Percentiles rank a stretch among this genome's conserved stretches.
Conservation (phyloP, 2,888 invertebrate genomes). For the Stenotaenia linearis region DNA sequence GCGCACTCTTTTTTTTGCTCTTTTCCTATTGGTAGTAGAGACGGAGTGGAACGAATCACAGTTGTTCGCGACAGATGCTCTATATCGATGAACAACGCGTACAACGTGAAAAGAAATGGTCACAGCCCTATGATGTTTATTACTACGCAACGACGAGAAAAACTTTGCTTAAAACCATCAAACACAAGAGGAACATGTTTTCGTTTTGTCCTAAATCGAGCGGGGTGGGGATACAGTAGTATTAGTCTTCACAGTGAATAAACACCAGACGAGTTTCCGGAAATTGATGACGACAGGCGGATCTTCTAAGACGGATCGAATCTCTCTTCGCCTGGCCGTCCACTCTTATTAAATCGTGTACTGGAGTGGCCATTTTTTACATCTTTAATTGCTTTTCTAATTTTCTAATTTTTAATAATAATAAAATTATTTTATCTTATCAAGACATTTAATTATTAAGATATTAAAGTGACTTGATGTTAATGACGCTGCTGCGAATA, state of each 20-base stretch:
- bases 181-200: neutral
- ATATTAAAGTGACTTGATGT: no score
- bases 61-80: neutral
- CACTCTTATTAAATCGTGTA: neutral
- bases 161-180: neutral
- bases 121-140: neutral
- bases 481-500: no score
- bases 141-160: neutral
- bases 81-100: neutral
- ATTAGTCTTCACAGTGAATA: neutral
- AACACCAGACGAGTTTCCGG: neutral
- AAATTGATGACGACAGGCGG: neutral
- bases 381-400: neutral
- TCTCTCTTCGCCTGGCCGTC: neutral
- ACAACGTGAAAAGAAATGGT: neutral
- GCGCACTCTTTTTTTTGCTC: neutral
- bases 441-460: no score
- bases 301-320: neutral
- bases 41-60: neutral
- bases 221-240: neutral
- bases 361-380: no score
- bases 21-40: neutral
- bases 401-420: no score
- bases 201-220: neutral
- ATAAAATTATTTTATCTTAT: no score